phyloP scores from a whole-genome alignment of 2,797 vertebrate genomes.

The Pyrocephalus nanus region DNA sequence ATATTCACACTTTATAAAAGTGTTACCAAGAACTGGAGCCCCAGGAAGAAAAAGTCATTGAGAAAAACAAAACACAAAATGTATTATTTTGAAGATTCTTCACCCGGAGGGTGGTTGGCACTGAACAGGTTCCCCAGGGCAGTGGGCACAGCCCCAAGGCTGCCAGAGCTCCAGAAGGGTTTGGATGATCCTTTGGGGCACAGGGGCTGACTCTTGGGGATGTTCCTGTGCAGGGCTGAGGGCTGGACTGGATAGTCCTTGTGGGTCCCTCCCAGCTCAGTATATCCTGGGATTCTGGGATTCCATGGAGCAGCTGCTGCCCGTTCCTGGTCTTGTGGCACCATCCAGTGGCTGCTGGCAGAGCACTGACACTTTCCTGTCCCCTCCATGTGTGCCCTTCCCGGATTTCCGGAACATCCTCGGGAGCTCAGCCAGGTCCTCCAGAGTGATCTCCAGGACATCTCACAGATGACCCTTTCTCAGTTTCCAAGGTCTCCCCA shows the following conservation, averaged over 20 bases:
- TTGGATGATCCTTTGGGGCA: not conserved
- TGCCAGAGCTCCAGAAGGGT: not conserved
- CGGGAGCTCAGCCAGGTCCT: not conserved
- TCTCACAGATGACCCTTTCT: not conserved
- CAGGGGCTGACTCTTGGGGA: not conserved
- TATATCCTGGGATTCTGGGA: not conserved
- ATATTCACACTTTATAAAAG: not conserved
- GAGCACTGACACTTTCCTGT: not conserved
- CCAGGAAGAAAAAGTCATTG: not conserved
- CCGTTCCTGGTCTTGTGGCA: conserved; percentile 50
- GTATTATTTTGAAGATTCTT: not conserved
- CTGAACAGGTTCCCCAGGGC: not conserved
- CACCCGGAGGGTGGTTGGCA: not conserved
- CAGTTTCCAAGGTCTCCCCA: not conserved
- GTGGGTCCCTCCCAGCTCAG: not conserved
- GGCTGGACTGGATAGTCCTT: not conserved
- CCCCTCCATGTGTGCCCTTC: not conserved
- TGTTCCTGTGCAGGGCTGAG: not conserved
- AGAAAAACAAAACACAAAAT: not conserved
- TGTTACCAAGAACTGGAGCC: not conserved
- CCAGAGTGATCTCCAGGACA: not conserved
- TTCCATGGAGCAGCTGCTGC: not conserved
- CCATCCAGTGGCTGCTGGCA: conserved; percentile 61
- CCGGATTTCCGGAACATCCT: not conserved
- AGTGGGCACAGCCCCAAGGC: not conserved